These are phyloP conservation scores for Eurystomus gularis DNA, from an alignment of 2,113 vertebrate species.

Conservation along the genomic window DNA sequence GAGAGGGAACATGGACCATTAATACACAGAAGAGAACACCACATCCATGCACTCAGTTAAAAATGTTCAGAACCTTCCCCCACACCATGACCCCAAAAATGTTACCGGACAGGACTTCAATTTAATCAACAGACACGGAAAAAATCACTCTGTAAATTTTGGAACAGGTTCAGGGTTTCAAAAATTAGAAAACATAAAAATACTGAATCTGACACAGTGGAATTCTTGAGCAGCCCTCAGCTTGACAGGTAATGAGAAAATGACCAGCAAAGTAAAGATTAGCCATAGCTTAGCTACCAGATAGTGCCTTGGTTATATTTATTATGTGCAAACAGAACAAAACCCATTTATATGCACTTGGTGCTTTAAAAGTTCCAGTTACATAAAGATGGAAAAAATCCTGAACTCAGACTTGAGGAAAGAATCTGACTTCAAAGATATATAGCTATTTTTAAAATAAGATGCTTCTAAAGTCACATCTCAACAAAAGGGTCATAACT, in stretches of 20 bases:
- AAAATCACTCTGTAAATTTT: background rate
- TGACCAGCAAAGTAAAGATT: background rate
- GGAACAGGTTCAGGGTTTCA: background rate
- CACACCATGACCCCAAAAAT: background rate
- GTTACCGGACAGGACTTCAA: background rate
- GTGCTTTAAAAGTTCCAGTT: background rate
- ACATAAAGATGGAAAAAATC: background rate
- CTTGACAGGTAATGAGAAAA: background rate
- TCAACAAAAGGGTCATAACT: background rate
- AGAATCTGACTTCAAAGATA: background rate
- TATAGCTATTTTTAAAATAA: background rate
- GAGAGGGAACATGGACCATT: background rate
- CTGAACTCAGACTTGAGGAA: background rate
- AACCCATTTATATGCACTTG: background rate
- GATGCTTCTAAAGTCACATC: background rate
- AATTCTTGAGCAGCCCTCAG: background rate
- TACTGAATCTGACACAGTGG: fast-evolving
- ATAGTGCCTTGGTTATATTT: background rate
- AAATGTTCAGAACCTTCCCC: background rate
- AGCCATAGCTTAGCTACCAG: background rate
- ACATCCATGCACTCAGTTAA: background rate
- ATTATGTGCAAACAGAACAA: background rate
- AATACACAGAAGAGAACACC: background rate
- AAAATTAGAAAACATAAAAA: background rate
- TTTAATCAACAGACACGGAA: background rate